phyloP scores from a whole-genome alignment of 2,797 vertebrate genomes.

The Garrulus glandarius region DNA sequence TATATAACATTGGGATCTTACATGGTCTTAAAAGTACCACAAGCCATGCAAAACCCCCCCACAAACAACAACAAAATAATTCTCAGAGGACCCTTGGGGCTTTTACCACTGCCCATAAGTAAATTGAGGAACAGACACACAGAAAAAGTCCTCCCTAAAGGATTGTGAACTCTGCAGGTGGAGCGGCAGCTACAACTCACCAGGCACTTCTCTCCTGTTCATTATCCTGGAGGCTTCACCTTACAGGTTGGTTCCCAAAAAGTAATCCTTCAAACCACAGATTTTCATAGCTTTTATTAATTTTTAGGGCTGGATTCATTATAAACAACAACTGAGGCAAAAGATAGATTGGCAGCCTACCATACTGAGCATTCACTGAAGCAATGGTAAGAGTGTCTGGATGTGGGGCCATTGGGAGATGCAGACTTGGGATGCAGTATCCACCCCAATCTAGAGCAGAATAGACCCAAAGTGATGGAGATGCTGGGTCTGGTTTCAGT shows the following conservation, averaged over 20 bases:
- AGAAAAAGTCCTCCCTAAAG: neutral
- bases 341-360: neutral
- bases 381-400: neutral
- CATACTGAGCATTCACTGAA: neutral
- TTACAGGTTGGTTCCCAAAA: neutral
- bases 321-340: neutral
- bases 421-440: neutral
- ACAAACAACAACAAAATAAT: neutral
- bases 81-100: neutral
- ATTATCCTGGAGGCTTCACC: neutral
- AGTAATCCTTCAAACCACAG: neutral
- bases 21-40: neutral
- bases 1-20: neutral
- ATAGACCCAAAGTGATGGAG: neutral
- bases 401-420: neutral
- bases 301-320: neutral
- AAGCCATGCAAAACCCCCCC: neutral
- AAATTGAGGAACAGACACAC: neutral
- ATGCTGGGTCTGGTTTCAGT: neutral
- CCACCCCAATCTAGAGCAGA: neutral
- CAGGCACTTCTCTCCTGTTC: neutral
- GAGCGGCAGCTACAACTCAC: neutral
- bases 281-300: neutral
- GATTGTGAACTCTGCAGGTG: neutral
- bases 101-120: neutral